These are phyloP conservation scores for Euphydryas editha DNA, from an alignment of 2,888 invertebrate species.

Conservation along the genomic window DNA sequence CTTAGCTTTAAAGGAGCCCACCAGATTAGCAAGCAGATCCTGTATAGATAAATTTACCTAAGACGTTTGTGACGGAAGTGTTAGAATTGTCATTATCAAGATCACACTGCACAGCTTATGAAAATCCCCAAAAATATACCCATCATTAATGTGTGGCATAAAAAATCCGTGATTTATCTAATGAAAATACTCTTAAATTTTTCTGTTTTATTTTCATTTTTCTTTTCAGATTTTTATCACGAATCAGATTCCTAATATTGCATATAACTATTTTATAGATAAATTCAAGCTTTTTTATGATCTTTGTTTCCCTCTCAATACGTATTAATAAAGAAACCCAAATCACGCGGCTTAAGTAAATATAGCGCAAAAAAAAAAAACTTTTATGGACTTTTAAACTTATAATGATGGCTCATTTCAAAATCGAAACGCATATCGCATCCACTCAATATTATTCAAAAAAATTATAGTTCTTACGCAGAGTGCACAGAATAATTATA, in stretches of 20 bases:
- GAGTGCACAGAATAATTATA: background rate
- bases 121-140: background rate
- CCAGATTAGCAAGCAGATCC: background rate
- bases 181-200: constrained; percentile 1
- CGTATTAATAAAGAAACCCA: background rate
- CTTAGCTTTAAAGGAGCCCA: background rate
- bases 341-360: background rate
- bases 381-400: background rate
- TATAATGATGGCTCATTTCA: background rate
- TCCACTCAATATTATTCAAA: background rate
- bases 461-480: background rate
- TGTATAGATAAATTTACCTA: background rate
- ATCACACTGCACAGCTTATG: background rate
- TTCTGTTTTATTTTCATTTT: background rate
- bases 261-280: background rate
- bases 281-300: background rate
- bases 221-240: constrained; percentile 19
- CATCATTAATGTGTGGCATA: background rate
- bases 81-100: background rate
- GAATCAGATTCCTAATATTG: background rate
- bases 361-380: background rate
- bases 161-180: background rate
- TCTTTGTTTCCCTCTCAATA: background rate
- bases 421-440: background rate
- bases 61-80: background rate